These are phyloP conservation scores for Acrossocheilus fasciatus DNA, from an alignment of 2,797 vertebrate species.

Conservation along the genomic window DNA sequence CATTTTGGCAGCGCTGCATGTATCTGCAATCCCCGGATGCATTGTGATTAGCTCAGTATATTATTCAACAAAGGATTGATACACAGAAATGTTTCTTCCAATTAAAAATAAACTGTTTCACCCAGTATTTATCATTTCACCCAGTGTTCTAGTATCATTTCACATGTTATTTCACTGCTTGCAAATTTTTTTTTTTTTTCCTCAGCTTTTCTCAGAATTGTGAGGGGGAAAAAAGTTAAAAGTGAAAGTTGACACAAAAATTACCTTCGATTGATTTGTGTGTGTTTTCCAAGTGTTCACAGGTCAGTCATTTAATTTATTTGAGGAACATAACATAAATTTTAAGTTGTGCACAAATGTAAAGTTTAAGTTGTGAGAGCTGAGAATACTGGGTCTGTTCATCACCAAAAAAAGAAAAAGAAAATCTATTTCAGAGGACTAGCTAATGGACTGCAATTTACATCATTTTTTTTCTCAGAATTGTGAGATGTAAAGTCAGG, in stretches of 20 bases:
- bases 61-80: constrained; percentile 2
- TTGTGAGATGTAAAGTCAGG: too few relatives aligned
- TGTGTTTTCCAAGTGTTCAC: neutral
- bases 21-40: neutral
- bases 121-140: neutral
- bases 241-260: neutral
- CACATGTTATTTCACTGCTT: neutral
- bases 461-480: too few relatives aligned
- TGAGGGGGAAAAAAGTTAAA: too few relatives aligned
- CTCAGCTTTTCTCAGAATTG: too few relatives aligned
- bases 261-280: neutral
- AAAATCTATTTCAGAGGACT: too few relatives aligned
- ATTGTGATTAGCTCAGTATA: constrained; percentile 14
- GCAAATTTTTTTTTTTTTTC: too few relatives aligned
- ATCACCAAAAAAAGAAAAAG: too few relatives aligned
- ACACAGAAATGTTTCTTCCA: neutral
- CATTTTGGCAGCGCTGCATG: constrained; percentile 13
- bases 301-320: neutral
- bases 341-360: neutral
- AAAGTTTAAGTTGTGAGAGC: too few relatives aligned
- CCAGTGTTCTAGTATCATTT: neutral
- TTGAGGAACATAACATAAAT: neutral
- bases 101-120: constrained; percentile 8
- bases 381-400: too few relatives aligned
- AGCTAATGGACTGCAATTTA: too few relatives aligned